These are phyloP conservation scores for Tychaedon coryphoeus DNA, from an alignment of 2,113 vertebrate genomes.

Conservation along the genomic window DNA sequence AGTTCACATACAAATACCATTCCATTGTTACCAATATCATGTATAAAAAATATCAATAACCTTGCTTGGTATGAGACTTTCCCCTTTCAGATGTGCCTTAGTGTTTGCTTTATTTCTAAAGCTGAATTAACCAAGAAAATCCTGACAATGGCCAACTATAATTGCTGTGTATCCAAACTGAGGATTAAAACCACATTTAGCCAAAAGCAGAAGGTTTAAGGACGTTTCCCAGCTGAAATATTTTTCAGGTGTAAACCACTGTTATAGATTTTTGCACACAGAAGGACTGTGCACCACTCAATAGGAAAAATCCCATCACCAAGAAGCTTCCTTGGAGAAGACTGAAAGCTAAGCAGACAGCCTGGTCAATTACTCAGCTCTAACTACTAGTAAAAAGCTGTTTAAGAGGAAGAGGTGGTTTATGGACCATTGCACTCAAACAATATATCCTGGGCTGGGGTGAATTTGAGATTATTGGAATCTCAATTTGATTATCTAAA, in stretches of 20 bases:
- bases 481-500: neutral
- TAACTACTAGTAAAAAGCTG: neutral
- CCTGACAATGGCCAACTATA: neutral
- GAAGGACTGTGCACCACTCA: neutral
- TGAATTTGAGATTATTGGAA: neutral
- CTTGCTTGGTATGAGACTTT: neutral
- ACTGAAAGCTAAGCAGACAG: neutral
- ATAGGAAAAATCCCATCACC: neutral
- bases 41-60: neutral
- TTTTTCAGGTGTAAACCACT: slow-evolving; percentile 41
- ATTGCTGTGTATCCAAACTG: neutral
- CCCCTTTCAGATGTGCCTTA: neutral
- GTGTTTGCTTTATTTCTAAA: neutral
- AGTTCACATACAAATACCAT: neutral
- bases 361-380: neutral
- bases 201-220: slow-evolving; percentile 19
- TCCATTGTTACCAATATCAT: neutral
- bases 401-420: neutral
- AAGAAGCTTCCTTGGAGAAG: neutral
- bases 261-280: neutral
- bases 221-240: neutral
- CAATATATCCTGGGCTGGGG: neutral
- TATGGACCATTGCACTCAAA: neutral
- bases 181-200: slow-evolving; percentile 20
- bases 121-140: neutral